phyloP scores from a whole-genome alignment of 2,888 invertebrate species.

The Branchinecta sandiegonensis region DNA sequence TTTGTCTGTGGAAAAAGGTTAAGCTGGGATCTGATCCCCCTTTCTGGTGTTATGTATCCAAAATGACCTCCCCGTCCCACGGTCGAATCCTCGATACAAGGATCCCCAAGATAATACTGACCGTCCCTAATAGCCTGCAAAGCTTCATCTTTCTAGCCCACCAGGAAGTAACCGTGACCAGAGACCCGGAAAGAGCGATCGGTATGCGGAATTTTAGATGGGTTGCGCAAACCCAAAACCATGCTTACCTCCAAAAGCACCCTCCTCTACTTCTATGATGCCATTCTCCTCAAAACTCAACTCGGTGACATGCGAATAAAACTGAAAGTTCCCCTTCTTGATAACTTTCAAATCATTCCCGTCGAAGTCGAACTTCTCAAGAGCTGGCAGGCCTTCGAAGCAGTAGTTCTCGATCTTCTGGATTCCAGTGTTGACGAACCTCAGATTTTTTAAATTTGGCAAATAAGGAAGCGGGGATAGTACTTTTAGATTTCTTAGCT shows the following conservation, averaged over 20 bases:
- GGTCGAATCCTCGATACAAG: no score
- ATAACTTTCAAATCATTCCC: neutral
- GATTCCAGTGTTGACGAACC: neutral
- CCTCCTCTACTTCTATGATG: conserved; percentile 1
- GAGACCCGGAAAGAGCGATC: no score
- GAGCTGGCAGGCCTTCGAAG: neutral
- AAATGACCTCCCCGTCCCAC: no score
- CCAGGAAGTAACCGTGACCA: no score
- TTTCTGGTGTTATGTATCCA: no score
- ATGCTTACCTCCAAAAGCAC: neutral
- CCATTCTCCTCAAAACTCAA: conserved; percentile 9
- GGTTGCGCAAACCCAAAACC: no score
- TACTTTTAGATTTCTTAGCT: neutral
- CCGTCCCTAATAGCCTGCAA: no score
- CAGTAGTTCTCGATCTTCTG: neutral
- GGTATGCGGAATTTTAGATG: no score
- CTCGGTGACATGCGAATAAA: neutral
- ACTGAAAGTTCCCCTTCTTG: neutral
- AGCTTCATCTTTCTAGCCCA: no score
- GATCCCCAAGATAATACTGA: no score
- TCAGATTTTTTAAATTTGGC: conserved; percentile 8
- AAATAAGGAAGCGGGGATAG: conserved; percentile 8
- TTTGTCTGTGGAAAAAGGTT: no score
- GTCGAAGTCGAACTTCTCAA: neutral
- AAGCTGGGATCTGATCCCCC: no score